Base-by-base conservation (phyloP, 2,113 vertebrate genomes). In the Sphaerodactylus townsendi region DNA sequence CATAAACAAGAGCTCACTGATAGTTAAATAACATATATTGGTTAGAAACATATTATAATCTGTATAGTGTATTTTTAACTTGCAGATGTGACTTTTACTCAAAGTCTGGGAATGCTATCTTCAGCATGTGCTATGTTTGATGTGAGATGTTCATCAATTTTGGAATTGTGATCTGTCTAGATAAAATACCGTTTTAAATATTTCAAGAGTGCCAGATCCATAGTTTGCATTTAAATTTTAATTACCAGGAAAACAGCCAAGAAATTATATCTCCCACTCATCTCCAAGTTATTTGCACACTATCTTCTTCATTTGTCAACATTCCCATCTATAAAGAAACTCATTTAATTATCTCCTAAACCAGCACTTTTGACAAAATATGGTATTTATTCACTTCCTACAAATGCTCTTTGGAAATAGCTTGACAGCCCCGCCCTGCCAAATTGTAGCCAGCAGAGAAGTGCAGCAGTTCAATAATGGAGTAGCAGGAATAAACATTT, bases 281-380 rank as follows among this genome's bases (percentile, higher is more conserved):
- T 90, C 65, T 53, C 39, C 87, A 94, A 78, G 11, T 87, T 4
- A 83, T 90, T 72, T 85, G 21, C 69, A 86, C 85, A 86, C 28
- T 65, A 72, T 72, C 21, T 81, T 1, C 19, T 2, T 87, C 75
- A 78, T 81, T 94, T 88, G 75, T 77, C 86, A 89, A 83, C 15
- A 15, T 90, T 90, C 59, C 90, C 76, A 91, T 77, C 9, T 37
- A 69, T 83, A 90, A 79, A 92, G 28, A 90, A 80, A 56, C 37
- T 48, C 89, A 84, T 88, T 94, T 94, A 92, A 88, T 82, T 87
- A 35, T 86, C 80, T 83, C 39, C 80, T 89, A 90, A 93, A 94
- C 80, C 81, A 30, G 28, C 75, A 92, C 48, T 81, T 94, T 92
- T 92, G 88, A 88, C 87, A 83, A 82, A 69, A 86, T 62, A 39